Percentiles rank a stretch among this genome's conserved stretches.
Evolutionary conservation across 2,797 vertebrate species (phyloP).

Genomic region (Ibycter americanus): DNA sequence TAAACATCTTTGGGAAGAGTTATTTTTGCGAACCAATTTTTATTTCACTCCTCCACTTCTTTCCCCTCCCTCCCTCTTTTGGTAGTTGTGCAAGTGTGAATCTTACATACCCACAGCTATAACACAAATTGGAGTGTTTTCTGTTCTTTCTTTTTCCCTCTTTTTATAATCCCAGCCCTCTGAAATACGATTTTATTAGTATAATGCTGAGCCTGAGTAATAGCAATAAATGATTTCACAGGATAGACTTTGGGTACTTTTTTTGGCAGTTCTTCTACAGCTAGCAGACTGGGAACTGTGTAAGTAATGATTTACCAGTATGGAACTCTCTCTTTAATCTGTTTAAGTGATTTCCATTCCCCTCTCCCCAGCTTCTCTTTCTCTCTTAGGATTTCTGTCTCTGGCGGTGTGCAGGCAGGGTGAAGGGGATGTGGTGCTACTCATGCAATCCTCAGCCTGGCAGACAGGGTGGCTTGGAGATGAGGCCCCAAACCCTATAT

Average conservation of each 20-base stretch:
- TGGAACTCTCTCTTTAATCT: background rate
- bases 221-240: background rate
- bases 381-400: background rate
- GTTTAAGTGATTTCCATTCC: background rate
- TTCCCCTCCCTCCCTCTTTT: background rate
- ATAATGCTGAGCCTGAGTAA: background rate
- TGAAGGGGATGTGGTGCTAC: background rate
- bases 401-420: background rate
- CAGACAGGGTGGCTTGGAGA: background rate
- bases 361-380: background rate
- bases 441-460: accelerated
- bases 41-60: background rate
- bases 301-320: background rate
- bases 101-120: background rate
- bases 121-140: background rate
- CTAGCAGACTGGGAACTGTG: background rate
- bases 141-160: background rate
- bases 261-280: background rate
- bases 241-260: background rate
- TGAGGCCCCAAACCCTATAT: accelerated
- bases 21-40: background rate
- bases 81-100: background rate
- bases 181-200: background rate
- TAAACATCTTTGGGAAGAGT: background rate
- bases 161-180: background rate